Evolutionary conservation across 2,888 invertebrate genomes (phyloP).

Genomic region (Cabera pusaria): DNA sequence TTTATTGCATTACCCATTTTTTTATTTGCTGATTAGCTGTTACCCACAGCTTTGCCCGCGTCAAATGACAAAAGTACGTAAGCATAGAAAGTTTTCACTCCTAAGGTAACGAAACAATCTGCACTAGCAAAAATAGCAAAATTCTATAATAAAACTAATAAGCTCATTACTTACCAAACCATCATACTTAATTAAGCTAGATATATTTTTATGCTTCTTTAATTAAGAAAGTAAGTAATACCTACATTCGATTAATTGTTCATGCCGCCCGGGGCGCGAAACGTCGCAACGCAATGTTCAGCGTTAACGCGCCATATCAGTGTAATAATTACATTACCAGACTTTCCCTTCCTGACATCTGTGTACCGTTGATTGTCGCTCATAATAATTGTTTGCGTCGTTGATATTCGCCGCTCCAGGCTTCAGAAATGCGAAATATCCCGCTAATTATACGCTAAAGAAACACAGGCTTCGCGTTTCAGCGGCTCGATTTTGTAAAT

Average conservation of each 20-base stretch:
- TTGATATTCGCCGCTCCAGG: slow-evolving; percentile 22
- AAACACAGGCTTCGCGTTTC: slow-evolving; percentile 25
- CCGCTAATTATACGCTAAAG: slow-evolving; percentile 20
- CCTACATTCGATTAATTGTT: slow-evolving; percentile 35
- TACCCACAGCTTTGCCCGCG: too few relatives aligned
- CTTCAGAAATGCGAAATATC: slow-evolving; percentile 21
- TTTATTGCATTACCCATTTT: too few relatives aligned
- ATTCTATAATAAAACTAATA: slow-evolving; percentile 5
- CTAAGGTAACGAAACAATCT: too few relatives aligned
- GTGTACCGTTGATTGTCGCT: slow-evolving; percentile 71
- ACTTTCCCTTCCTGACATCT: slow-evolving; percentile 70
- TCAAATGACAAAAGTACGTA: too few relatives aligned
- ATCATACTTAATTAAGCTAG: slow-evolving; percentile 9
- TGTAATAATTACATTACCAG: slow-evolving; percentile 67
- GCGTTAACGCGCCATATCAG: slow-evolving; percentile 60
- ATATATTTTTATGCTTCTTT: slow-evolving; percentile 15
- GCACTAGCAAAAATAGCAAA: background rate
- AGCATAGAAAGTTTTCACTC: too few relatives aligned
- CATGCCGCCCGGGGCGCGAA: slow-evolving; percentile 41
- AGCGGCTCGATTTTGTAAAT: slow-evolving; percentile 14
- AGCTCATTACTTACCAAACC: slow-evolving; percentile 6
- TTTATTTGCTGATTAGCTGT: too few relatives aligned
- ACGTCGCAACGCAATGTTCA: slow-evolving; percentile 43
- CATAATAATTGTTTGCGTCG: slow-evolving; percentile 66
- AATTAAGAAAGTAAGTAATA: slow-evolving; percentile 22